Conservation (phyloP, 2,888 invertebrate species). For the Lepidonotus clava region DNA sequence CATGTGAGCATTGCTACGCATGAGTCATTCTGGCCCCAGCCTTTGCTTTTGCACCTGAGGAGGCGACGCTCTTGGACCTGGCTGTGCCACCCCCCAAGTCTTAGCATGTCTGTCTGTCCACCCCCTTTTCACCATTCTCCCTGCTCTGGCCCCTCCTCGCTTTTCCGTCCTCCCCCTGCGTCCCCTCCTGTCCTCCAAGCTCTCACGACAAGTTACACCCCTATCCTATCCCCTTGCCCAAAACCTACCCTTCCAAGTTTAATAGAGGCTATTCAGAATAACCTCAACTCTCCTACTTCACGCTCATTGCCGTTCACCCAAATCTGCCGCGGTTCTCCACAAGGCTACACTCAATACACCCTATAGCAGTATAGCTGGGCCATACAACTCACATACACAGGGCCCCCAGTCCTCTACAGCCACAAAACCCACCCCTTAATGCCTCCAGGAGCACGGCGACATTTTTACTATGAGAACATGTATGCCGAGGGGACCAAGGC, state of each 20-base stretch:
- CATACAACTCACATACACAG: too few relatives aligned
- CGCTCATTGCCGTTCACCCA: background rate
- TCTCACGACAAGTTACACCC: background rate
- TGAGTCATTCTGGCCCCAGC: background rate
- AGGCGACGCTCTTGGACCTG: background rate
- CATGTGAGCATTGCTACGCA: background rate
- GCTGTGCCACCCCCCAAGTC: background rate
- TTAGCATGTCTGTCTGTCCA: too few relatives aligned
- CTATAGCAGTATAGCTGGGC: too few relatives aligned
- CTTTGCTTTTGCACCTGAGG: constrained; percentile 1
- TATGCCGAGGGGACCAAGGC: background rate
- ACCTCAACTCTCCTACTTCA: too few relatives aligned
- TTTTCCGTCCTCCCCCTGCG: background rate
- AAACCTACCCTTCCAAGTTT: too few relatives aligned
- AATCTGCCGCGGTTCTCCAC: background rate
- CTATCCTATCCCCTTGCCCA: background rate
- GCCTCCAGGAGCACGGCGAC: background rate
- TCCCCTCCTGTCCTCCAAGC: background rate
- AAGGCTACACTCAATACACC: too few relatives aligned
- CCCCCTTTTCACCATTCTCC: background rate
- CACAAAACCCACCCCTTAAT: background rate
- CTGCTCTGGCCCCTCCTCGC: background rate
- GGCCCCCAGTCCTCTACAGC: too few relatives aligned
- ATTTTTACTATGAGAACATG: background rate
- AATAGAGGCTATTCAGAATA: too few relatives aligned